Conservation (phyloP, 2,797 vertebrate species). For the Sebastes vulpes region DNA sequence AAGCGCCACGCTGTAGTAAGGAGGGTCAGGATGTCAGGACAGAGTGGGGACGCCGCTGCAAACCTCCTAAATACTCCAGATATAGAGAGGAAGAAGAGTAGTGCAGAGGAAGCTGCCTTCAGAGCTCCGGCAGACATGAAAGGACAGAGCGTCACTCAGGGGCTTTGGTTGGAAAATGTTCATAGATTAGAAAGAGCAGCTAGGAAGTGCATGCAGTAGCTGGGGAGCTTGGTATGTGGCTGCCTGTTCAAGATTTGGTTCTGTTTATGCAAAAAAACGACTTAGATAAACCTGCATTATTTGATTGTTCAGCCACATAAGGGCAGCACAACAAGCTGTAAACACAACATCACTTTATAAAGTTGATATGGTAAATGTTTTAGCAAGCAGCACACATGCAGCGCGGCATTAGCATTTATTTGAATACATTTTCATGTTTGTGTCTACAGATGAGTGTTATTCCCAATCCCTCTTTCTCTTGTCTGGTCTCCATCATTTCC, state of each 20-base stretch:
- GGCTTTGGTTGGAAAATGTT: slow-evolving; percentile 13
- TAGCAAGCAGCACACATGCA: background rate
- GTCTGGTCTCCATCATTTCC: background rate
- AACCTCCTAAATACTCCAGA: slow-evolving; percentile 24
- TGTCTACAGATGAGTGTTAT: background rate
- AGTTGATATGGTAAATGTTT: background rate
- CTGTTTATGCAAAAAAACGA: background rate
- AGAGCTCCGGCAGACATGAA: slow-evolving; percentile 23
- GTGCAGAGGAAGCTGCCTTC: slow-evolving; percentile 10
- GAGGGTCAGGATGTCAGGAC: slow-evolving; percentile 43
- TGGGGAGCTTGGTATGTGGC: background rate
- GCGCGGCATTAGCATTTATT: background rate
- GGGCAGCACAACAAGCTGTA: background rate
- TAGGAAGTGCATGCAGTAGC: slow-evolving; percentile 16
- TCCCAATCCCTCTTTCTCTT: background rate
- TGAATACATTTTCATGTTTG: background rate
- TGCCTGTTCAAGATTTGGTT: background rate
- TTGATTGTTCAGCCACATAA: background rate
- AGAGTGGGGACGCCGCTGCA: background rate
- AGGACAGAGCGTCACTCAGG: slow-evolving; percentile 4
- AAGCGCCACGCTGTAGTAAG: slow-evolving; percentile 10
- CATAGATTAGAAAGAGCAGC: slow-evolving; percentile 8
- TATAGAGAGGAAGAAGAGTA: background rate
- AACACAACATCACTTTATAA: background rate
- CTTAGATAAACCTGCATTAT: background rate